Evolutionary conservation across 1,140 invertebrate genomes (phyloP).

Genomic region (Coptotermes formosanus): DNA sequence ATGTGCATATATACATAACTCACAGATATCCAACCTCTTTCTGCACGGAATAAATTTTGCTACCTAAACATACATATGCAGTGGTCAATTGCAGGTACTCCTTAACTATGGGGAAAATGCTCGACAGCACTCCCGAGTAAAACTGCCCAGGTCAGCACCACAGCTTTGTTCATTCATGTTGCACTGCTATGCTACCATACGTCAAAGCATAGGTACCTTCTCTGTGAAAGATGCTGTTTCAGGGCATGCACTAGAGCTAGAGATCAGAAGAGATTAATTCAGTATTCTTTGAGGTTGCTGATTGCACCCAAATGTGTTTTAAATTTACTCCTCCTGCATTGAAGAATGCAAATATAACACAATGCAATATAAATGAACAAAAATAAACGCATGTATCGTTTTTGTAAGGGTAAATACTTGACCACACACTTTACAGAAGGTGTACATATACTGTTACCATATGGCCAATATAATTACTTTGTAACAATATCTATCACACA

Average conservation of each 20-base stretch:
- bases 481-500: constrained; percentile 5
- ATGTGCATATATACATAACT: no score
- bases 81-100: no score
- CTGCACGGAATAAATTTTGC: no score
- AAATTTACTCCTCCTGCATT: background rate
- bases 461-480: constrained; percentile 17
- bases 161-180: constrained; percentile 16
- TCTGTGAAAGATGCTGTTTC: background rate
- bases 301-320: background rate
- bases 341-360: background rate
- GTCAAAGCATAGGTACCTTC: background rate
- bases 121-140: background rate
- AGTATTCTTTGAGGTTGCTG: background rate
- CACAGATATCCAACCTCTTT: no score
- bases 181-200: background rate
- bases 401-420: constrained; percentile 7
- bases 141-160: constrained; percentile 1
- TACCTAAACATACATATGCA: no score
- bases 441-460: constrained; percentile 8
- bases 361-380: constrained; percentile 19
- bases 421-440: background rate
- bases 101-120: background rate
- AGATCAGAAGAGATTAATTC: background rate
- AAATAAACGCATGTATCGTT: background rate
- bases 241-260: background rate